phyloP scores from a whole-genome alignment of 2,888 invertebrate genomes.

The Pammene fasciana region DNA sequence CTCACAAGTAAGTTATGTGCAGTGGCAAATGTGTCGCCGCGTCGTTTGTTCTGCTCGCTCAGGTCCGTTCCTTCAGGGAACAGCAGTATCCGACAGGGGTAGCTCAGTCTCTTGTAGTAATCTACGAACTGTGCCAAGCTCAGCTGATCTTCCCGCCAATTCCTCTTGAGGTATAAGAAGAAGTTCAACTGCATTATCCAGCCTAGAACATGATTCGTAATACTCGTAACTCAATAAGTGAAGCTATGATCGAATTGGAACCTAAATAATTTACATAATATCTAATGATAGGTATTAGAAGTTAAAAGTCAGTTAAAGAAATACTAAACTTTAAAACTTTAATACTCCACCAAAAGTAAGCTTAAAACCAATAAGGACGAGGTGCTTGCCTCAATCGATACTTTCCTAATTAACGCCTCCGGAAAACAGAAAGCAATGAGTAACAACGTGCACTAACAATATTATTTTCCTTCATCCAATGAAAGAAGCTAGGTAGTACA shows the following conservation, averaged over 20 bases:
- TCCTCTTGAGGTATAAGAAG: constrained; percentile 92
- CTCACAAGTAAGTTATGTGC: constrained; percentile 86
- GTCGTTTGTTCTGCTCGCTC: constrained; percentile 85
- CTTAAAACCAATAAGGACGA: too few relatives aligned
- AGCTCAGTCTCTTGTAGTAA: constrained; percentile 87
- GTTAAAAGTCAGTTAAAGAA: too few relatives aligned
- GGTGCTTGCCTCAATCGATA: too few relatives aligned
- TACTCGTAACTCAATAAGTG: too few relatives aligned
- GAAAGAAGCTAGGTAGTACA: too few relatives aligned
- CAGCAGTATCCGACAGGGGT: constrained; percentile 88
- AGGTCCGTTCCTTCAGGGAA: constrained; percentile 96
- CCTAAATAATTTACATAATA: too few relatives aligned
- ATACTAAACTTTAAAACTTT: too few relatives aligned
- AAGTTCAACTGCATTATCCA: constrained; percentile 95
- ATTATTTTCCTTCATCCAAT: not conserved
- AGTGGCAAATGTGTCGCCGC: constrained; percentile 88
- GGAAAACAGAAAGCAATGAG: not conserved
- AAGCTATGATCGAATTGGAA: too few relatives aligned
- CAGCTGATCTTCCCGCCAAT: constrained; percentile 89
- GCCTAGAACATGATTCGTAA: constrained; percentile 72
- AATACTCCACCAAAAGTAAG: too few relatives aligned
- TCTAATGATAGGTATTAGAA: too few relatives aligned
- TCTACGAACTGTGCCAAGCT: constrained; percentile 87
- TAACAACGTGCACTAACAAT: not conserved
- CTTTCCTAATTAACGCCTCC: not conserved